phyloP scores from a whole-genome alignment of 2,113 vertebrate species.

The Toxotes chatareus region DNA sequence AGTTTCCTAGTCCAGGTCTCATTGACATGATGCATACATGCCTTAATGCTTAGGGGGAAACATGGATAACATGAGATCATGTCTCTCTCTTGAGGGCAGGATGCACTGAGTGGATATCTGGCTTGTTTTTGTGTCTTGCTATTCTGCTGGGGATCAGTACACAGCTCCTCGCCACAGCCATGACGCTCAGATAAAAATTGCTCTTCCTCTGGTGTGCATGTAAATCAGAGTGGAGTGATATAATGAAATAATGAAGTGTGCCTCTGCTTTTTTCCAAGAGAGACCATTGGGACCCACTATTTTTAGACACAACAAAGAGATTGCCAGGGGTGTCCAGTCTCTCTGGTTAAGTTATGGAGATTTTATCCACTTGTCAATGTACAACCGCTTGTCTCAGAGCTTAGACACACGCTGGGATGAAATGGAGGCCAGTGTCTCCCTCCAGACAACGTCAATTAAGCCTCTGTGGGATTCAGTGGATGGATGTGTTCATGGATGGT shows the following conservation, averaged over 20 bases:
- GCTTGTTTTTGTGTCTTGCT: conserved; percentile 70
- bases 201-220: conserved; percentile 72
- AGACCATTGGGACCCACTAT: conserved; percentile 72
- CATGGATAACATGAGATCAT: conserved; percentile 82
- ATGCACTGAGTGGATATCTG: conserved; percentile 61
- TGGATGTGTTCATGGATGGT: conserved; percentile 38
- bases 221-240: conserved; percentile 67
- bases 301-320: conserved; percentile 83
- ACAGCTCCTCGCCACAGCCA: conserved; percentile 57
- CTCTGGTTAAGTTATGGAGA: conserved; percentile 67
- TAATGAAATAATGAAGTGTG: conserved; percentile 77
- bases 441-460: conserved; percentile 62
- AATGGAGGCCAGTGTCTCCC: conserved; percentile 55
- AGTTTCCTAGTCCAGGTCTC: conserved; percentile 60
- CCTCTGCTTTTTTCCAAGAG: conserved; percentile 52
- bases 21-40: conserved; percentile 70
- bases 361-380: conserved; percentile 68
- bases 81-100: conserved; percentile 72
- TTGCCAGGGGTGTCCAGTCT: conserved; percentile 78
- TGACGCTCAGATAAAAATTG: conserved; percentile 62
- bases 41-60: conserved; percentile 75
- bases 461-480: conserved; percentile 41
- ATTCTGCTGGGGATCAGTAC: conserved; percentile 73
- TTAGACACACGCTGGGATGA: conserved; percentile 59
- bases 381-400: conserved; percentile 45